A percentile compares a stretch with the other conserved stretches of the same genome.
Evolutionary conservation across 2,888 invertebrate genomes (phyloP).

Genomic region (Disparrhopalites patrizii): DNA sequence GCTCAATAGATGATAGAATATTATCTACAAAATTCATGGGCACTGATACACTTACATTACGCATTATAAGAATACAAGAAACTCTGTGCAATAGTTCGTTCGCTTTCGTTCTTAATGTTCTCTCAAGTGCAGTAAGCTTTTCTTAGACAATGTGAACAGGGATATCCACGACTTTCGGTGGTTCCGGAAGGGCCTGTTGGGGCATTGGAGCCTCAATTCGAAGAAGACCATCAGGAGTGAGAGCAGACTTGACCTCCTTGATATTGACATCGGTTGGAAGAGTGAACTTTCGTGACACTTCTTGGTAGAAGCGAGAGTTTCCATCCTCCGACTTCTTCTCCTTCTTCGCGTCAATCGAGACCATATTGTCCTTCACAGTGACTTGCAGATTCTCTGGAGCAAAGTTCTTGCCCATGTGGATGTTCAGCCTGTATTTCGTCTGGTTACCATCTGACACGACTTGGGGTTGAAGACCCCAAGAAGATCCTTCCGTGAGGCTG

Average conservation of each 20-base stretch:
- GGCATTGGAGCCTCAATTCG: conserved; percentile 48
- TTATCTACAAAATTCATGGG: too few relatives aligned
- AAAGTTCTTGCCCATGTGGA: conserved; percentile 46
- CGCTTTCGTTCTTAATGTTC: background rate
- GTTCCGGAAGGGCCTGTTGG: conserved; percentile 20
- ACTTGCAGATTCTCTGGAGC: conserved; percentile 49
- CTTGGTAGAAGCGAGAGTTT: conserved; percentile 45
- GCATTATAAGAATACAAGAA: background rate
- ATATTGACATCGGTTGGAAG: conserved; percentile 47
- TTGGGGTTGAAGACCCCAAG: background rate
- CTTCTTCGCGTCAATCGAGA: conserved; percentile 27
- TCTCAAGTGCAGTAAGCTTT: background rate
- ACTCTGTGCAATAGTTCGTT: background rate
- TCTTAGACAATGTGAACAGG: conserved; percentile 35
- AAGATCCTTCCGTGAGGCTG: too few relatives aligned
- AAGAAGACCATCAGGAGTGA: conserved; percentile 47
- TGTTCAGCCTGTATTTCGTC: conserved; percentile 42
- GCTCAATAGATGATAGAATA: too few relatives aligned
- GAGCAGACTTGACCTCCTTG: conserved; percentile 43
- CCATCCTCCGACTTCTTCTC: conserved; percentile 24
- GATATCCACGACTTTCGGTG: conserved; percentile 41
- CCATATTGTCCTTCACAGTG: conserved; percentile 31
- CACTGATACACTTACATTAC: background rate
- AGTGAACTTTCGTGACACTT: conserved; percentile 45
- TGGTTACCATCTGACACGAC: conserved; percentile 26